These are phyloP conservation scores for Steinernema carpocapsae DNA, from an alignment of 2,888 invertebrate species.

Conservation along the genomic window DNA sequence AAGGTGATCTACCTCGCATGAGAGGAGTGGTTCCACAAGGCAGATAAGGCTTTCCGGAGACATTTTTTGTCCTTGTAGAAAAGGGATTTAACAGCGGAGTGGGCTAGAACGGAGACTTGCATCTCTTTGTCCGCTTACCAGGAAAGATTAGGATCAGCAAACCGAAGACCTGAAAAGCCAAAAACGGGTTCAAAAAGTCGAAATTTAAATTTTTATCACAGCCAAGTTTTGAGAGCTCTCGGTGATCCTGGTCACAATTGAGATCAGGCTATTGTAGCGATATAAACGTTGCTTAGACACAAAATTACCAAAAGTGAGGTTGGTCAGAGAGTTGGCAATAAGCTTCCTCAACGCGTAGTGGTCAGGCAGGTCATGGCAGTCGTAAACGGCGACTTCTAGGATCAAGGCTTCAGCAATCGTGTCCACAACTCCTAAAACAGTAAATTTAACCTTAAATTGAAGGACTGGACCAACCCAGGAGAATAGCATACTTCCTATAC, in stretches of 20 bases:
- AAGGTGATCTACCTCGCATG: too few species aligned
- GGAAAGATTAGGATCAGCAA: conserved; percentile 90
- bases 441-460: too few species aligned
- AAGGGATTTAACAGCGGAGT: conserved; percentile 49
- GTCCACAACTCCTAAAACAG: conserved; percentile 81
- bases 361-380: conserved; percentile 72
- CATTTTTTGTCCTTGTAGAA: conserved; percentile 44
- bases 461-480: conserved; percentile 75
- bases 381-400: conserved; percentile 85
- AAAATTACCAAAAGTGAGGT: conserved; percentile 94
- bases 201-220: too few species aligned
- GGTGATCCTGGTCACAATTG: conserved; percentile 80
- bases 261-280: conserved; percentile 78
- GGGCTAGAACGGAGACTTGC: conserved; percentile 54
- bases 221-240: conserved; percentile 83
- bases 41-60: conserved; percentile 57
- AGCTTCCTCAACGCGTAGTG: conserved; percentile 71
- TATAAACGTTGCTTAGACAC: conserved; percentile 92
- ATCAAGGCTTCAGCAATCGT: conserved; percentile 89
- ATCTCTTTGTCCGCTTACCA: conserved; percentile 84
- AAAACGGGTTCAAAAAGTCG: too few species aligned
- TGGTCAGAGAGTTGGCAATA: conserved; percentile 97
- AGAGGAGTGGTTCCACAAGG: conserved; percentile 63
- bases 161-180: conserved; percentile 85
- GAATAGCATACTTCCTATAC: conserved; percentile 94